Percentiles rank a stretch among this genome's conserved stretches.
phyloP scores from a whole-genome alignment of 2,888 invertebrate genomes.

The Agonopterix alstromeriana region DNA sequence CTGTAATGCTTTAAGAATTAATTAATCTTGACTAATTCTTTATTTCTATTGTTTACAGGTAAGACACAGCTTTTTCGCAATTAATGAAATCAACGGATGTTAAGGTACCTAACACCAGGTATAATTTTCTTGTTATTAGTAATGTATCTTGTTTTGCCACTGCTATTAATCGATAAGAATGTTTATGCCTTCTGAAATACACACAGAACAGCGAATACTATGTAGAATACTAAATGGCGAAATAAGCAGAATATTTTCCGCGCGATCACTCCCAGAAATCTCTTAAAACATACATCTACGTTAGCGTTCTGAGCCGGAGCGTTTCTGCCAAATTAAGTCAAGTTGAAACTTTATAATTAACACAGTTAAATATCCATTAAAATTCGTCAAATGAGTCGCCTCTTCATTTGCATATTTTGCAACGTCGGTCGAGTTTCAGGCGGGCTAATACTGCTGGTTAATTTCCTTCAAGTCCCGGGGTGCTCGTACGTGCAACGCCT shows the following conservation, averaged over 20 bases:
- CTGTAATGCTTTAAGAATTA: too few species aligned
- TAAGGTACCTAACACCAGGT: too few species aligned
- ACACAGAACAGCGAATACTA: too few species aligned
- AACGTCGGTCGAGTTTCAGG: conserved; percentile 45
- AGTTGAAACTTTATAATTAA: conserved; percentile 61
- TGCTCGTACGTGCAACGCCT: conserved; percentile 39
- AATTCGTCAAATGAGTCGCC: conserved; percentile 68
- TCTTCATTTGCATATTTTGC: conserved; percentile 69
- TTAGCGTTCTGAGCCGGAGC: conserved; percentile 2
- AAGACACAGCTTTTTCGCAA: too few species aligned
- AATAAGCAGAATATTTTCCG: conserved; percentile 15
- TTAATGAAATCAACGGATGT: too few species aligned
- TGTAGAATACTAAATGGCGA: neutral
- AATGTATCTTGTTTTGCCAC: too few species aligned
- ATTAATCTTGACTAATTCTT: too few species aligned
- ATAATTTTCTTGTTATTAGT: too few species aligned
- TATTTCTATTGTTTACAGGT: too few species aligned
- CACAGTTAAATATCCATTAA: conserved; percentile 69
- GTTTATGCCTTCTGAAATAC: too few species aligned
- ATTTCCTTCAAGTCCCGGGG: conserved; percentile 59
- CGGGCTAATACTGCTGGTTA: conserved; percentile 44
- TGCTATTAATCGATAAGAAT: too few species aligned
- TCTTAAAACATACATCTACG: conserved; percentile 20
- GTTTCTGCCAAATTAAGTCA: conserved; percentile 35
- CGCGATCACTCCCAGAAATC: conserved; percentile 23